Percentiles rank a stretch among this genome's conserved stretches.
phyloP scores from a whole-genome alignment of 2,888 invertebrate genomes.

The Tetragnatha montana region DNA sequence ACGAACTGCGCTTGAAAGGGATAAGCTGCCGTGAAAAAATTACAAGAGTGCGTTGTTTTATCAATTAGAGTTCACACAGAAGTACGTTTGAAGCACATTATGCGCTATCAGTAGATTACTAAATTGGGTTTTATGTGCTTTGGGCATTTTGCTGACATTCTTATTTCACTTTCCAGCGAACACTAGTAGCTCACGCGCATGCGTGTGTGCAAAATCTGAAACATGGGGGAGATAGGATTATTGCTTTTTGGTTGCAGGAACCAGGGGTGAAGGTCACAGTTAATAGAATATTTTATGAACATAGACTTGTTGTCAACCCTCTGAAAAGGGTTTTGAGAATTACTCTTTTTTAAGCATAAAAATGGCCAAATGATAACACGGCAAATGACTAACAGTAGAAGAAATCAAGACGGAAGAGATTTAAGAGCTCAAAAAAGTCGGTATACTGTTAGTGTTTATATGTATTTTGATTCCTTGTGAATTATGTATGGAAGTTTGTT shows the following conservation, averaged over 20 bases:
- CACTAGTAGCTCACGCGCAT: neutral
- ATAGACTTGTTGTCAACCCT: neutral
- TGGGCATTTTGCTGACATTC: neutral
- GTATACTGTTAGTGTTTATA: too few species aligned
- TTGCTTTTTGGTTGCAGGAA: neutral
- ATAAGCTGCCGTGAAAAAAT: neutral
- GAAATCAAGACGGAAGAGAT: neutral
- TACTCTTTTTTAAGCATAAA: neutral
- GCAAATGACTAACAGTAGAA: neutral
- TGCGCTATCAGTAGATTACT: neutral
- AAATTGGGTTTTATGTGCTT: neutral
- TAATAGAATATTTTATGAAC: neutral
- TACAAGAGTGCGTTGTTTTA: neutral
- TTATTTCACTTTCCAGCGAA: neutral
- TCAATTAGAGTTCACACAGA: slow-evolving; percentile 1
- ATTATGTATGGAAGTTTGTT: too few species aligned
- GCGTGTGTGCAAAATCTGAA: neutral
- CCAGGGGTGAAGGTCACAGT: neutral
- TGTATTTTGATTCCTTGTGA: too few species aligned
- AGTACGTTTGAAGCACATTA: neutral
- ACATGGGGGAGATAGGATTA: slow-evolving; percentile 1
- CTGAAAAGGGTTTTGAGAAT: neutral
- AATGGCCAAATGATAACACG: neutral
- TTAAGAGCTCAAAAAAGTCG: neutral
- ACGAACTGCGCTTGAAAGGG: neutral